These are phyloP conservation scores for Gymnogyps californianus DNA, from an alignment of 2,113 vertebrate species.

Conservation along the genomic window DNA sequence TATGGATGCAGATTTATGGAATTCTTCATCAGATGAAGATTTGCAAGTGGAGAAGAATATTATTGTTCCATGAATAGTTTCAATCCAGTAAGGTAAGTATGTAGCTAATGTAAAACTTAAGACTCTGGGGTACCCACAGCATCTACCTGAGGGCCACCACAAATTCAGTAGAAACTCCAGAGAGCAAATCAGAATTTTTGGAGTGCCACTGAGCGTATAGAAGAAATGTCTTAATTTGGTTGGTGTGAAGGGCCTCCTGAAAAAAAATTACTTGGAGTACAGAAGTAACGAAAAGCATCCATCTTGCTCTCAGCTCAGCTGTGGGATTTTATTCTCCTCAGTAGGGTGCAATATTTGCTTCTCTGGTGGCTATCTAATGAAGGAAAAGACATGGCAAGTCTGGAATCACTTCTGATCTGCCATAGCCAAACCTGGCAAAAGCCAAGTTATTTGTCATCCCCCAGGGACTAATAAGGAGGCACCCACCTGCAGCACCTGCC, in stretches of 20 bases:
- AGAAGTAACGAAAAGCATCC: not conserved
- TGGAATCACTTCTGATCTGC: not conserved
- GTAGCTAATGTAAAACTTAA: not conserved
- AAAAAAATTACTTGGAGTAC: not conserved
- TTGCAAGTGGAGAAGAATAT: not conserved
- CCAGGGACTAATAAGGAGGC: not conserved
- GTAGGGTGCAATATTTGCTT: not conserved
- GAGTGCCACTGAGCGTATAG: not conserved
- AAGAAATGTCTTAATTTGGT: not conserved
- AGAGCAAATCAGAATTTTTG: not conserved
- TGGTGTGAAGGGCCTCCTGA: not conserved
- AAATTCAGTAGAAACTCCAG: not conserved
- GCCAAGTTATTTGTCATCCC: not conserved
- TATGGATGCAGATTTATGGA: not conserved
- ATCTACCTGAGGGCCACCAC: not conserved
- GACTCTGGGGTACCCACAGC: not conserved
- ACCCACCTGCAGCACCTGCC: not conserved
- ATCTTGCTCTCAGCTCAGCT: not conserved
- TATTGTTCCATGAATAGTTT: not conserved
- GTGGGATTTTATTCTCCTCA: not conserved
- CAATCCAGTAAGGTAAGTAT: not conserved
- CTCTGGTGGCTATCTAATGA: not conserved
- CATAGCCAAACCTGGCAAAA: not conserved
- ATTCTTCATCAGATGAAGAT: not conserved
- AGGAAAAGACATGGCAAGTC: not conserved